Evolutionary conservation across 2,797 vertebrate species (phyloP).

Genomic region (Coilia nasus): DNA sequence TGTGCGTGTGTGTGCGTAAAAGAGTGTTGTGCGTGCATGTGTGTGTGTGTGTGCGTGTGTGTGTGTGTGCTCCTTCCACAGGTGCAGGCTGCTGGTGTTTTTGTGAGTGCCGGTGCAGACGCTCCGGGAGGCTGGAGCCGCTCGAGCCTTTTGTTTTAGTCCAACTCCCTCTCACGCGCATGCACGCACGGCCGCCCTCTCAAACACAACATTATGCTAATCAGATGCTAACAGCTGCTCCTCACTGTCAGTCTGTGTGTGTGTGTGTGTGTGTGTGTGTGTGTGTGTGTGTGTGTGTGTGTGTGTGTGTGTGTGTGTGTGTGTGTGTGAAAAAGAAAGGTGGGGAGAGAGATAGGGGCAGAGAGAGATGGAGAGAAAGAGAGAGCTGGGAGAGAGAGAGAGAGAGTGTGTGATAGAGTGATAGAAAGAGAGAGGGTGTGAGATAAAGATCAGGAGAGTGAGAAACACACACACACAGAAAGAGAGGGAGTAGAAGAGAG

Average conservation of each 20-base stretch:
- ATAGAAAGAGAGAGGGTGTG: background rate
- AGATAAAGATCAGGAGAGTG: too few species aligned
- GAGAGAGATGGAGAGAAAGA: too few species aligned
- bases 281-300: background rate
- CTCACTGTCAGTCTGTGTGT: background rate
- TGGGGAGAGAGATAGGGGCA: background rate
- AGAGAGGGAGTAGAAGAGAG: too few species aligned
- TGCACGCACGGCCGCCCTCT: background rate
- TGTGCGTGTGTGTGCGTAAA: too few species aligned
- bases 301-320: background rate
- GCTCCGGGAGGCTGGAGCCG: background rate
- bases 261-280: background rate
- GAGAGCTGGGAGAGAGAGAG: background rate
- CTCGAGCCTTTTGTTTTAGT: background rate
- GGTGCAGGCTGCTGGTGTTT: conserved; percentile 17
- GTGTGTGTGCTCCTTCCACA: conserved; percentile 3
- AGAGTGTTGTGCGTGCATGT: too few species aligned
- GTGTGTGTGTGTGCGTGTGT: background rate
- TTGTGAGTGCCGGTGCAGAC: background rate
- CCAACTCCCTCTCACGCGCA: background rate
- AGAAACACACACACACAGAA: too few species aligned
- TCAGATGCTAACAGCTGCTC: conserved; percentile 9
- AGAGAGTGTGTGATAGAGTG: background rate
- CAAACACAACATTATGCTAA: conserved; percentile 23
- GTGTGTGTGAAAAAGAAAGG: too few species aligned